Evolutionary conservation across 1,140 invertebrate genomes (phyloP).

Genomic region (Theocolax elegans): DNA sequence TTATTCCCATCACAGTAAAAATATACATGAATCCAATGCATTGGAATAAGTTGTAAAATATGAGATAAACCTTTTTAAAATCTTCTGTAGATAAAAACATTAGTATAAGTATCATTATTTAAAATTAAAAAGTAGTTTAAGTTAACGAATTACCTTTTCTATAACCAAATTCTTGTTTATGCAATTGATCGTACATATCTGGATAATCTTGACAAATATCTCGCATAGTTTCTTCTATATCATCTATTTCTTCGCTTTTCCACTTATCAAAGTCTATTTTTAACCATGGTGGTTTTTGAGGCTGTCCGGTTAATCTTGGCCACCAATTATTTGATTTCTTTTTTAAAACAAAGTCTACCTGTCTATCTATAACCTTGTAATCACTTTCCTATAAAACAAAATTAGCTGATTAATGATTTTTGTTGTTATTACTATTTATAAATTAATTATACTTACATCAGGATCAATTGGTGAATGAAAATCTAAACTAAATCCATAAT

Average conservation of each 20-base stretch:
- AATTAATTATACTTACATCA: constrained; percentile 68
- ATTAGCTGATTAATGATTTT: constrained; percentile 16
- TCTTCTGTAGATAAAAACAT: constrained; percentile 72
- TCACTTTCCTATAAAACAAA: constrained; percentile 64
- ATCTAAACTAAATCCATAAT: constrained; percentile 79
- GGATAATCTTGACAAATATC: constrained; percentile 81
- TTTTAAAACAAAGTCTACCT: constrained; percentile 80
- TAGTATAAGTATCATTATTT: no score
- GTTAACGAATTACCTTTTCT: constrained; percentile 73
- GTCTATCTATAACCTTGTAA: constrained; percentile 77
- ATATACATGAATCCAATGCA: constrained; percentile 89
- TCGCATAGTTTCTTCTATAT: constrained; percentile 72
- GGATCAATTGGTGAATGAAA: constrained; percentile 77
- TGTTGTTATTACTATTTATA: constrained; percentile 3
- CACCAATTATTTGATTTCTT: constrained; percentile 81
- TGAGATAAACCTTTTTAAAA: constrained; percentile 85
- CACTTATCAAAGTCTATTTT: constrained; percentile 72
- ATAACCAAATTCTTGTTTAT: constrained; percentile 84
- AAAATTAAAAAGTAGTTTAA: no score
- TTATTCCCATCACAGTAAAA: constrained; percentile 77
- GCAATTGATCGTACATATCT: constrained; percentile 78
- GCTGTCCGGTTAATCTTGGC: constrained; percentile 81
- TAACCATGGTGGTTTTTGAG: constrained; percentile 88
- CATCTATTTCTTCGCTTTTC: constrained; percentile 72
- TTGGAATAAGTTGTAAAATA: constrained; percentile 92